Evolutionary conservation across 1,140 invertebrate species (phyloP).

Genomic region (Acyrthosiphon pisum): DNA sequence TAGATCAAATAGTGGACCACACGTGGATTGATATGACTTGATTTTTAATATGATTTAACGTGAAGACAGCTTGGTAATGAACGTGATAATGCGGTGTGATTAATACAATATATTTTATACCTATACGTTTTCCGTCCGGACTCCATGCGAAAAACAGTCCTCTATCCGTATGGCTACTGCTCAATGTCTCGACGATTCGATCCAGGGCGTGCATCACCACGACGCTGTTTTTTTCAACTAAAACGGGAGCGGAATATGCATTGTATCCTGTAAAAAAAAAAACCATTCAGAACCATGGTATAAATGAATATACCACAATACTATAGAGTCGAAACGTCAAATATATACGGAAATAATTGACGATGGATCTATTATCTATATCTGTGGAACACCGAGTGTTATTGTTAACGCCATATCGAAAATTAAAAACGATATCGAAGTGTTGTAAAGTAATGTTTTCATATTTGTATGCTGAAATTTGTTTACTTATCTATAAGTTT

Average conservation of each 20-base stretch:
- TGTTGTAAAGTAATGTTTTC: no score
- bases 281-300: not conserved
- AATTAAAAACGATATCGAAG: no score
- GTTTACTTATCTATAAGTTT: no score
- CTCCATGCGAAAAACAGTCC: conserved; percentile 31
- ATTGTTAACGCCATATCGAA: no score
- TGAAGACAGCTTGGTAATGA: not conserved
- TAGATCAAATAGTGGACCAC: no score
- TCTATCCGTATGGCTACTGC: not conserved
- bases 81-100: not conserved
- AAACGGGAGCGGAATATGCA: not conserved
- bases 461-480: no score
- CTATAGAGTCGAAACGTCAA: not conserved
- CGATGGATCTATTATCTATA: not conserved
- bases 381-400: no score
- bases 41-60: not conserved
- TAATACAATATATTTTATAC: not conserved
- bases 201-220: conserved; percentile 37
- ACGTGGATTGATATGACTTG: not conserved
- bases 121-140: conserved; percentile 30
- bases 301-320: not conserved
- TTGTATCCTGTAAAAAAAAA: not conserved
- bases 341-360: not conserved
- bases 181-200: conserved; percentile 11
- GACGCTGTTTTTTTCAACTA: not conserved